Percentiles rank a stretch among this genome's conserved stretches.
Conservation (phyloP, 1,140 invertebrate species). For the Zaprionus ornatus region DNA sequence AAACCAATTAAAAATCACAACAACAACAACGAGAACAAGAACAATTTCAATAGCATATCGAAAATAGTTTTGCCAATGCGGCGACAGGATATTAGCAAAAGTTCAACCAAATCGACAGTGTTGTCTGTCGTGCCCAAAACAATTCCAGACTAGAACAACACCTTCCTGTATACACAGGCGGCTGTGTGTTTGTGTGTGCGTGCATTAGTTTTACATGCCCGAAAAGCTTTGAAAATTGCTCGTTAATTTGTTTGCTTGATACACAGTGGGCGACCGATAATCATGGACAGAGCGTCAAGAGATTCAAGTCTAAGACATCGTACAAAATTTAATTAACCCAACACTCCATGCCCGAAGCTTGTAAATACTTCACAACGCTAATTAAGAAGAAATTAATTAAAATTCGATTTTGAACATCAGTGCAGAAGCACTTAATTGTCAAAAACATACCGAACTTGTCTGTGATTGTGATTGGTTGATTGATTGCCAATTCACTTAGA, state of each 20-base stretch:
- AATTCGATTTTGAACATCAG: not conserved
- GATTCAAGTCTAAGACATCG: not conserved
- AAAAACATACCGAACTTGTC: not conserved
- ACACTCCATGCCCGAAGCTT: not conserved
- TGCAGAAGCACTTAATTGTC: not conserved
- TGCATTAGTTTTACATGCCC: conserved; percentile 16
- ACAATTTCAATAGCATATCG: conserved; percentile 49
- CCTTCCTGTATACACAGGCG: not conserved
- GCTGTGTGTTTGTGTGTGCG: not conserved
- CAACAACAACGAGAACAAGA: conserved; percentile 45
- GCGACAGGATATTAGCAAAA: conserved; percentile 78
- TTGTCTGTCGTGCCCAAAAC: conserved; percentile 36
- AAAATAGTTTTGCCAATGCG: conserved; percentile 71
- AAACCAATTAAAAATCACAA: conserved; percentile 73
- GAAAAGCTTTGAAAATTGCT: conserved; percentile 29
- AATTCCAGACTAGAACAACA: conserved; percentile 18
- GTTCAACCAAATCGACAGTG: conserved; percentile 68
- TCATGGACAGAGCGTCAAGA: conserved; percentile 3
- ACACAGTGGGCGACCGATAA: conserved; percentile 28
- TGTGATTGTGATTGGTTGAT: not conserved
- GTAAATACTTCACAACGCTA: not conserved
- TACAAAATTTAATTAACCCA: conserved; percentile 12
- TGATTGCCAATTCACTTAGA: not conserved
- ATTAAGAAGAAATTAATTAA: conserved; percentile 13
- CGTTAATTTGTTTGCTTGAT: conserved; percentile 67